phyloP scores from a whole-genome alignment of 1,140 invertebrate species.

The Alviniconcha marisindica region DNA sequence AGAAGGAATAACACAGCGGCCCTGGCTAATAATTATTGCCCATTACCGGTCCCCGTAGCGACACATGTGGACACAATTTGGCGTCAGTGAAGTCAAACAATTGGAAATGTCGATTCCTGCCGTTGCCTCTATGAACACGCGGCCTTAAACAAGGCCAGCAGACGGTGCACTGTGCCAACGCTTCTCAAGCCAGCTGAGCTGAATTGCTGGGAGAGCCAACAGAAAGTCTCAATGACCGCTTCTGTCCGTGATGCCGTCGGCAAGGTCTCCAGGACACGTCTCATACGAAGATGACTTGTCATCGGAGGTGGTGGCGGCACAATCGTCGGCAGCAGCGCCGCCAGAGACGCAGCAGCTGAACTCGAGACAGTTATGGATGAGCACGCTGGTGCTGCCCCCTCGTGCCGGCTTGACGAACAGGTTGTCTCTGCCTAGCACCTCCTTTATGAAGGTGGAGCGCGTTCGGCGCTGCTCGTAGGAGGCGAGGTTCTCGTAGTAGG shows the following conservation, averaged over 20 bases:
- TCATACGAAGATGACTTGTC: background rate
- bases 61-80: too few relatives aligned
- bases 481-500: slow-evolving; percentile 52
- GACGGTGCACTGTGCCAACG: background rate
- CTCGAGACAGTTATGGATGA: background rate
- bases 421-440: background rate
- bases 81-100: too few relatives aligned
- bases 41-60: too few relatives aligned
- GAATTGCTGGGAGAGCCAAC: background rate
- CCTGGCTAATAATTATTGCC: too few relatives aligned
- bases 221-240: background rate
- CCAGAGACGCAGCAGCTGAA: background rate
- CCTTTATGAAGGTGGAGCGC: slow-evolving; percentile 13
- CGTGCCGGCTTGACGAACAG: background rate
- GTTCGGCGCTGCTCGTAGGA: slow-evolving; percentile 36
- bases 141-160: too few relatives aligned
- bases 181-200: background rate
- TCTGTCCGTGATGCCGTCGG: background rate
- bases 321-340: background rate
- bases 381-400: background rate
- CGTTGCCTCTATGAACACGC: too few relatives aligned
- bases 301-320: background rate
- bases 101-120: too few relatives aligned
- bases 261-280: background rate
- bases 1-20: too few relatives aligned